Conservation (phyloP, 2,888 invertebrate species). For the Zeuzera pyrina region DNA sequence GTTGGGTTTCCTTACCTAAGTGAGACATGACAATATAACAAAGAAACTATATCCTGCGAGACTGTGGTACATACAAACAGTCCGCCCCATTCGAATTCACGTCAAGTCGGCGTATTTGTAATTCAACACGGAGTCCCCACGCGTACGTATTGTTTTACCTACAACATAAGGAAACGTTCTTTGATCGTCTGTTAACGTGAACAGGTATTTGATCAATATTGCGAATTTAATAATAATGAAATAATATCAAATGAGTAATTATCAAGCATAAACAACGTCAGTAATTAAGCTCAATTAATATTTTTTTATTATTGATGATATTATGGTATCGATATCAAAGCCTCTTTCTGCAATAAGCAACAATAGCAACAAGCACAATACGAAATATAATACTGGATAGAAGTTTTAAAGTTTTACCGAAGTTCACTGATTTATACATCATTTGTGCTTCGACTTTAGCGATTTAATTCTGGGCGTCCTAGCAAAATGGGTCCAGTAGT, state of each 20-base stretch:
- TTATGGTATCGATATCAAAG: too few relatives aligned
- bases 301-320: too few relatives aligned
- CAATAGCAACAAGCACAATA: too few relatives aligned
- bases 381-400: too few relatives aligned
- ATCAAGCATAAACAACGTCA: background rate
- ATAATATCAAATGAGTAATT: background rate
- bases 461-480: too few relatives aligned
- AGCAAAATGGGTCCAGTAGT: too few relatives aligned
- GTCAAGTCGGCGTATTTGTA: conserved; percentile 64
- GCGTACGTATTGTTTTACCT: conserved; percentile 64
- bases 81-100: conserved; percentile 60
- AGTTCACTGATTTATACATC: too few relatives aligned
- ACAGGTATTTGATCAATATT: too few relatives aligned
- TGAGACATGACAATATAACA: conserved; percentile 30
- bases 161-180: conserved; percentile 29
- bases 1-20: too few relatives aligned
- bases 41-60: conserved; percentile 34
- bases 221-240: background rate
- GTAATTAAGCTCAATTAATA: conserved; percentile 4
- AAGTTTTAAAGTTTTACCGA: too few relatives aligned
- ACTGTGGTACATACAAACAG: conserved; percentile 31
- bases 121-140: conserved; percentile 58
- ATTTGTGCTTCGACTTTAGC: too few relatives aligned
- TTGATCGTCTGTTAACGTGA: conserved; percentile 5
- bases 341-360: too few relatives aligned